phyloP scores from a whole-genome alignment of 2,113 vertebrate species.

The Girardinichthys multiradiatus region DNA sequence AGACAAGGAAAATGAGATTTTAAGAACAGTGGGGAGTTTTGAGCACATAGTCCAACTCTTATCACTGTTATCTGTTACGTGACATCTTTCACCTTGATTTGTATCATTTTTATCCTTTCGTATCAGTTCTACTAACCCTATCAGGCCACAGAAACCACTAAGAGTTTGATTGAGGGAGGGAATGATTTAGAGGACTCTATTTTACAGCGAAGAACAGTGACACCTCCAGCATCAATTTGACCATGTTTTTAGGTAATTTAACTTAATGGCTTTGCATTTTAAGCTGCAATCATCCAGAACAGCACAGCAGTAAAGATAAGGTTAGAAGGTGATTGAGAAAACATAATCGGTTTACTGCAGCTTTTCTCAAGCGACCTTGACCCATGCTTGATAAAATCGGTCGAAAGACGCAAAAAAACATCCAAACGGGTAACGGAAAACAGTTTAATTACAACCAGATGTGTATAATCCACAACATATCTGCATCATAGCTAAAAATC shows the following conservation, averaged over 20 bases:
- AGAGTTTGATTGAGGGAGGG: neutral
- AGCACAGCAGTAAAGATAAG: constrained; percentile 82
- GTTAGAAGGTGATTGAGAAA: constrained; percentile 23
- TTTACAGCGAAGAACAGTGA: neutral
- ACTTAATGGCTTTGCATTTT: constrained; percentile 60
- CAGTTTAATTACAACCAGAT: neutral
- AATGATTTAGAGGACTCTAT: neutral
- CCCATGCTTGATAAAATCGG: constrained; percentile 24
- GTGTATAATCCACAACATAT: neutral
- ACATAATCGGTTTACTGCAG: constrained; percentile 54
- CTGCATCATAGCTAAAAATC: neutral
- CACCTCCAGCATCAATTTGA: neutral
- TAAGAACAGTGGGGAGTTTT: constrained; percentile 1
- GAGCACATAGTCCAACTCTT: constrained; percentile 38
- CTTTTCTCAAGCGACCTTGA: constrained; percentile 68
- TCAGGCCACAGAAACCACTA: neutral
- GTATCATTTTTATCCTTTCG: constrained; percentile 19
- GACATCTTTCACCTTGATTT: constrained; percentile 20
- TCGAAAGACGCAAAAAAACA: neutral
- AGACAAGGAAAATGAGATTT: neutral
- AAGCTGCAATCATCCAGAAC: constrained; percentile 62
- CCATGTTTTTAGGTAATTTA: constrained; percentile 46
- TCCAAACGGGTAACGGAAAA: constrained; percentile 6
- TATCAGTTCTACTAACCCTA: constrained; percentile 5
- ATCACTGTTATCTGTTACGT: constrained; percentile 31